A percentile compares a stretch with the other conserved stretches of the same genome.
phyloP scores from a whole-genome alignment of 2,888 invertebrate genomes.

The Pollenia griseotomentosa region DNA sequence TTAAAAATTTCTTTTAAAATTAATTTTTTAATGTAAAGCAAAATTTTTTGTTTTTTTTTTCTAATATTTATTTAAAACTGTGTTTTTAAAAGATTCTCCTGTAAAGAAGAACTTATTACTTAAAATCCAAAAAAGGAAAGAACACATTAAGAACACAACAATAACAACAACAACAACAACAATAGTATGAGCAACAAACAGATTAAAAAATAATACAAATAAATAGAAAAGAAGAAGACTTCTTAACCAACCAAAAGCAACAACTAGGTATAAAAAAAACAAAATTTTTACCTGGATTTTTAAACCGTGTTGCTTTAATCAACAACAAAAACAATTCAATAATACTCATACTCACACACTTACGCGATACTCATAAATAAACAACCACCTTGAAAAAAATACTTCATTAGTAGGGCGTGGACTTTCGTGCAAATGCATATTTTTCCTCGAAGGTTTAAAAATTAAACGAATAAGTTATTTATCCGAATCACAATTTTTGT shows the following conservation, averaged over 20 bases:
- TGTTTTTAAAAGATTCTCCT: neutral
- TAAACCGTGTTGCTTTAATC: conserved; percentile 22
- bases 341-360: conserved; percentile 27
- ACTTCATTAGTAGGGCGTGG: too few relatives aligned
- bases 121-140: conserved; percentile 17
- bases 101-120: conserved; percentile 29
- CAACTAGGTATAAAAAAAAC: conserved; percentile 8
- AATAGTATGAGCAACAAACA: conserved; percentile 41
- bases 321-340: conserved; percentile 48
- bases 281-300: conserved; percentile 59
- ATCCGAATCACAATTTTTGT: too few relatives aligned
- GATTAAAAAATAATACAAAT: neutral
- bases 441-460: too few relatives aligned
- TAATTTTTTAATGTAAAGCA: too few relatives aligned
- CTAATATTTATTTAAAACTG: too few relatives aligned
- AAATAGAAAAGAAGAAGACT: conserved; percentile 45
- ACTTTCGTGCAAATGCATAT: too few relatives aligned
- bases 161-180: conserved; percentile 11
- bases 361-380: conserved; percentile 20
- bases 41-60: too few relatives aligned
- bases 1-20: too few relatives aligned
- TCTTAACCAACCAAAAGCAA: conserved; percentile 29
- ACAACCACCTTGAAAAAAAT: conserved; percentile 44
- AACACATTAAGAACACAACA: conserved; percentile 39
- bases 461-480: too few relatives aligned